phyloP scores from a whole-genome alignment of 2,888 invertebrate species.

The Pristionchus japonicus region DNA sequence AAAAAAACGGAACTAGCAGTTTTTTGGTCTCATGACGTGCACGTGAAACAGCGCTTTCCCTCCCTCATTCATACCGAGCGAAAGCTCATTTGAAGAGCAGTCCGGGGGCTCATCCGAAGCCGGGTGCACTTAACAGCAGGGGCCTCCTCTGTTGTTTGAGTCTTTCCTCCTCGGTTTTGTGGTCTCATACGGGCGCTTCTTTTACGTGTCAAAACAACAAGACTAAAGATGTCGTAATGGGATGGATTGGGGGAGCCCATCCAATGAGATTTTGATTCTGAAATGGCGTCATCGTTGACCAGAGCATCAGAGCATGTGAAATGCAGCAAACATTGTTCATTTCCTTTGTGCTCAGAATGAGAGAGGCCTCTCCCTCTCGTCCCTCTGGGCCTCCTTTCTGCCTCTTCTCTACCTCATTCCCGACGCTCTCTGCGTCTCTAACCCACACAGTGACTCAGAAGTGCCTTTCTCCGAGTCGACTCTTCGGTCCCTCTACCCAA shows the following conservation, averaged over 20 bases:
- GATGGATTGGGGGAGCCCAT: no score
- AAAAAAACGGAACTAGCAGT: no score
- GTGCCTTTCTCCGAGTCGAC: no score
- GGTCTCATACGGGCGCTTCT: neutral
- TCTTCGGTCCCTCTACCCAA: neutral
- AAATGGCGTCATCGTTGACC: no score
- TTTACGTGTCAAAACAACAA: neutral
- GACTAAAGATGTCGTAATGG: neutral
- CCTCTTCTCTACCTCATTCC: neutral
- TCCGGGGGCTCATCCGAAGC: neutral
- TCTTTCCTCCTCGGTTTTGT: neutral
- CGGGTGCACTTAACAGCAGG: neutral
- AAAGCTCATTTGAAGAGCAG: neutral
- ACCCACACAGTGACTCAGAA: neutral
- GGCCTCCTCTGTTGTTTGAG: neutral
- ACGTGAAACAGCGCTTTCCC: neutral
- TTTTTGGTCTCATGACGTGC: no score
- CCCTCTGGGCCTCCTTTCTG: neutral
- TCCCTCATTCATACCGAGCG: neutral
- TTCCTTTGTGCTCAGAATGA: neutral
- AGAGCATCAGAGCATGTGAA: no score
- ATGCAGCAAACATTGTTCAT: neutral
- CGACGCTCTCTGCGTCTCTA: neutral
- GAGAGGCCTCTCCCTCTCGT: neutral
- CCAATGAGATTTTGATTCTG: no score